Evolutionary conservation across 2,888 invertebrate species (phyloP).

Genomic region (Spisula subtruncata): DNA sequence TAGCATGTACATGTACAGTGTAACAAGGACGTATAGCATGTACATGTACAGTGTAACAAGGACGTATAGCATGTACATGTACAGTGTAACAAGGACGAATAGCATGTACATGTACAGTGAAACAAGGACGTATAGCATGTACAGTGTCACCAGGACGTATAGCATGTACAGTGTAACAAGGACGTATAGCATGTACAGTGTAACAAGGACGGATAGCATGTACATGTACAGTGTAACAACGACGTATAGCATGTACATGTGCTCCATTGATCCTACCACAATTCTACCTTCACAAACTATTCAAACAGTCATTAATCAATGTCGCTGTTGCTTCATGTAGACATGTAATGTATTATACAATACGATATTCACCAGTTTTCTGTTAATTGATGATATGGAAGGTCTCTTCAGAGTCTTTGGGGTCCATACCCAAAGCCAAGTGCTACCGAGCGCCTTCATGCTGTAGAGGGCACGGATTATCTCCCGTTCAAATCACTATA

Average conservation of each 20-base stretch:
- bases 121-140: not conserved
- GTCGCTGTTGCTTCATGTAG: conserved; percentile 39
- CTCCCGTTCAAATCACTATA: too few species aligned
- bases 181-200: not conserved
- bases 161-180: too few species aligned
- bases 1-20: not conserved
- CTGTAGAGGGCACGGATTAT: too few species aligned
- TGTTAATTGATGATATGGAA: conserved; percentile 36
- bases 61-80: not conserved
- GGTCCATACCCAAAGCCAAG: too few species aligned
- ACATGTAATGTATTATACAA: conserved; percentile 50
- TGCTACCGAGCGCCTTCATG: too few species aligned
- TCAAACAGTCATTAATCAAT: conserved; percentile 46
- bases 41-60: too few species aligned
- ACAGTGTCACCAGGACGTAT: too few species aligned
- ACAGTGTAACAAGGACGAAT: too few species aligned
- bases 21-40: not conserved
- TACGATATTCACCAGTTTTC: conserved; percentile 26
- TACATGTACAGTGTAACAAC: conserved; percentile 3
- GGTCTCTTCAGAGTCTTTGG: conserved; percentile 31
- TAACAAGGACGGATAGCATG: not conserved
- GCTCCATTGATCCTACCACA: not conserved
- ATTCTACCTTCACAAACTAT: conserved; percentile 27
- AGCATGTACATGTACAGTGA: not conserved
- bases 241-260: not conserved